phyloP scores from a whole-genome alignment of 1,140 invertebrate genomes.

The Rhopalosiphum padi region DNA sequence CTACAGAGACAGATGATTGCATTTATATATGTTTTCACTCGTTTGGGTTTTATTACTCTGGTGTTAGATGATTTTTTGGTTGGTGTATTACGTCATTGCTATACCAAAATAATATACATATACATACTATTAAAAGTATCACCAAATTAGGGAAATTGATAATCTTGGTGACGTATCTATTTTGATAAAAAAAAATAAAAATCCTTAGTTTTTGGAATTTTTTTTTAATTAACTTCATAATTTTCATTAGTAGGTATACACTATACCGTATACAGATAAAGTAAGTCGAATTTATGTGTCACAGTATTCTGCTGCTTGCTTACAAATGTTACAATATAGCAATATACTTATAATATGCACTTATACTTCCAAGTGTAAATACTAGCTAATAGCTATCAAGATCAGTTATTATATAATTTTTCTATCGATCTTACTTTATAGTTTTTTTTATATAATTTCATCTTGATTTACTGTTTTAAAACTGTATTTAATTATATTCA shows the following conservation, averaged over 20 bases:
- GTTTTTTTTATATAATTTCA: too few relatives aligned
- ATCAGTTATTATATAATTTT: not conserved
- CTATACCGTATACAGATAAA: too few relatives aligned
- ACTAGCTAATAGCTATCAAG: not conserved
- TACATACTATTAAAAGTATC: not conserved
- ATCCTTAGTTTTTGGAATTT: too few relatives aligned
- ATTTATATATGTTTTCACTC: not conserved
- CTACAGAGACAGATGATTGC: not conserved
- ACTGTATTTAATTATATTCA: too few relatives aligned
- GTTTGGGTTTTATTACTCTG: not conserved
- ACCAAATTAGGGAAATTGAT: too few relatives aligned
- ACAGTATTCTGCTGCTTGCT: not conserved
- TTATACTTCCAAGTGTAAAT: not conserved
- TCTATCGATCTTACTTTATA: too few relatives aligned
- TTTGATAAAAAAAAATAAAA: too few relatives aligned
- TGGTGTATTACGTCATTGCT: not conserved
- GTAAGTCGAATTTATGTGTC: not conserved
- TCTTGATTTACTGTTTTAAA: too few relatives aligned
- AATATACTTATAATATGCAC: not conserved
- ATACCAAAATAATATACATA: not conserved
- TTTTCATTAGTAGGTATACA: too few relatives aligned
- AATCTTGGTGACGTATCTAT: too few relatives aligned
- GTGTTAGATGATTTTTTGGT: not conserved
- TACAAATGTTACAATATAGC: too few relatives aligned
- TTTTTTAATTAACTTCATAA: too few relatives aligned